Percentiles rank a stretch among this genome's conserved stretches.
phyloP scores from a whole-genome alignment of 1,140 invertebrate species.

The Pomacea maculata region DNA sequence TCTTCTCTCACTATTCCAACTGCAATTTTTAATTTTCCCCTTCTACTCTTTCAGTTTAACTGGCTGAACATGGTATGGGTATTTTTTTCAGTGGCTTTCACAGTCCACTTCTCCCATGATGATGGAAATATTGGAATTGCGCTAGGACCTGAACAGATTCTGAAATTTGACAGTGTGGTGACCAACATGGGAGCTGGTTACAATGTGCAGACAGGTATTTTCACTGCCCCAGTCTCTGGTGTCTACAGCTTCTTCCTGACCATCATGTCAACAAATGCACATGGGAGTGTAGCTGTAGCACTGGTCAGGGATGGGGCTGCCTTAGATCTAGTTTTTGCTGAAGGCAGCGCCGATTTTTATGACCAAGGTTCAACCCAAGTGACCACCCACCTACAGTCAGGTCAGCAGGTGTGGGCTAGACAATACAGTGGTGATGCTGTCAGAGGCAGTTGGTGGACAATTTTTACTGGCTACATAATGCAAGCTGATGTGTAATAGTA shows the following conservation, averaged over 20 bases:
- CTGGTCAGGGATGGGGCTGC: not conserved
- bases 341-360: no score
- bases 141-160: not conserved
- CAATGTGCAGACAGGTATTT: slow-evolving; percentile 28
- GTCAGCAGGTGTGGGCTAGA: slow-evolving; percentile 15
- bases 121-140: not conserved
- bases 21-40: no score
- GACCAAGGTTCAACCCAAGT: not conserved
- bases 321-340: not conserved
- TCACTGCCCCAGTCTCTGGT: slow-evolving; percentile 28
- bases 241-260: slow-evolving; percentile 26
- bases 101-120: not conserved
- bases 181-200: slow-evolving; percentile 37
- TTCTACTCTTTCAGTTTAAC: not conserved
- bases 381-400: not conserved
- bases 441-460: slow-evolving; percentile 4
- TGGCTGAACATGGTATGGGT: not conserved
- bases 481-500: not conserved
- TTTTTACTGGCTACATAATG: slow-evolving; percentile 13
- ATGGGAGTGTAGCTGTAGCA: not conserved
- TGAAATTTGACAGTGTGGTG: slow-evolving; percentile 30
- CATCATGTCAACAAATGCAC: not conserved
- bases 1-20: not conserved
- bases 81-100: slow-evolving; percentile 1
- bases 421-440: not conserved